Percentiles rank a stretch among this genome's conserved stretches.
Evolutionary conservation across 1,140 invertebrate genomes (phyloP).

Genomic region (Choristoneura fumiferana): DNA sequence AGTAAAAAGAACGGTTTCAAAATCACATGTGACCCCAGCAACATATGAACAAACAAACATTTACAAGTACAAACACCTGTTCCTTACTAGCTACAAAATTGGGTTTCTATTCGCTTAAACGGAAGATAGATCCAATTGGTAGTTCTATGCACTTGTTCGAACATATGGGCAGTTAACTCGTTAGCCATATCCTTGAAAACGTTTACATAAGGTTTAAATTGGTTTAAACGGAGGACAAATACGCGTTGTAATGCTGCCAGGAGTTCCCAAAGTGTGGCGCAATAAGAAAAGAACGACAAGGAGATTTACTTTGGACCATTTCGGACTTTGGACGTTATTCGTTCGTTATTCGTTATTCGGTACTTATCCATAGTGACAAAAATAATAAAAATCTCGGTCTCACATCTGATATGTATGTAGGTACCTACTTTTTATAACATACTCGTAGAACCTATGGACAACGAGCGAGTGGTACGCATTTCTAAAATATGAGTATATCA

Average conservation of each 20-base stretch:
- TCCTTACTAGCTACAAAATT: constrained; percentile 29
- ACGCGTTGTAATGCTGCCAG: background rate
- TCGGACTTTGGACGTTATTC: too few relatives aligned
- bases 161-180: background rate
- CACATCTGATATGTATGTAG: too few relatives aligned
- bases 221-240: background rate
- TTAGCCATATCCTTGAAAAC: background rate
- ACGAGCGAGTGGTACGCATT: too few relatives aligned
- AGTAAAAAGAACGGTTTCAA: constrained; percentile 18
- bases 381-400: too few relatives aligned
- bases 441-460: too few relatives aligned
- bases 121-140: constrained; percentile 22
- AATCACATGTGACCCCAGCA: constrained; percentile 58
- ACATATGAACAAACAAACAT: constrained; percentile 72
- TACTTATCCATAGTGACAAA: too few relatives aligned
- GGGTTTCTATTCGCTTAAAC: constrained; percentile 26
- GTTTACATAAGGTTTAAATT: background rate
- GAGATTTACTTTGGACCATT: too few relatives aligned
- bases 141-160: constrained; percentile 1
- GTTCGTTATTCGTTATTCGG: too few relatives aligned
- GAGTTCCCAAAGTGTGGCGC: too few relatives aligned
- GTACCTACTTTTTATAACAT: too few relatives aligned
- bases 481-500: too few relatives aligned
- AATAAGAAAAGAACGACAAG: too few relatives aligned
- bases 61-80: constrained; percentile 13